A percentile compares a stretch with the other conserved stretches of the same genome.
Conservation (phyloP, 64 coral and sea anemone species). For the Montipora cactus region DNA sequence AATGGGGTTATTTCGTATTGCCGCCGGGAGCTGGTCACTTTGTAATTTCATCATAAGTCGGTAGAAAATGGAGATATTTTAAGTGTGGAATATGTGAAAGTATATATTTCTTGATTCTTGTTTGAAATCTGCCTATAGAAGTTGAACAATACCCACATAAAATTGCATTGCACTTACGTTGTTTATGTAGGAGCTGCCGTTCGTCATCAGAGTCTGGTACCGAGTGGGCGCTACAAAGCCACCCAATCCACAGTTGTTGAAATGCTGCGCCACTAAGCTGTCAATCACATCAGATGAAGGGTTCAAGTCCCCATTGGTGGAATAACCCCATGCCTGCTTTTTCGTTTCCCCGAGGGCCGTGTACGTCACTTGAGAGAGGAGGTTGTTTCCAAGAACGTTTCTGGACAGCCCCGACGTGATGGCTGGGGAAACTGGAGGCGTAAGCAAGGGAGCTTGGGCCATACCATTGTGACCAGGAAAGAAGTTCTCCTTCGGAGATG, state of each 20-base stretch:
- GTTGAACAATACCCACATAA: background rate
- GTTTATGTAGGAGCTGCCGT: slow-evolving; percentile 13
- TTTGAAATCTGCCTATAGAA: too few relatives aligned
- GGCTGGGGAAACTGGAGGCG: slow-evolving; percentile 97
- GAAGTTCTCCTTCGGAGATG: slow-evolving; percentile 71
- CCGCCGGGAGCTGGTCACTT: too few relatives aligned
- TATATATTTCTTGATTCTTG: too few relatives aligned
- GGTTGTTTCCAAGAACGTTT: slow-evolving; percentile 46
- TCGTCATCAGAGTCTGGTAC: slow-evolving; percentile 25
- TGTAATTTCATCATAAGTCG: too few relatives aligned
- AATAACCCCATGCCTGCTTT: slow-evolving; percentile 66
- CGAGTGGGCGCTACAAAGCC: slow-evolving; percentile 76
- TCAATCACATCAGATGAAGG: slow-evolving; percentile 91
- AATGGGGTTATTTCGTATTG: too few relatives aligned
- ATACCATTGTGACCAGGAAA: slow-evolving; percentile 71
- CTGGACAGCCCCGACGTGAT: slow-evolving; percentile 53
- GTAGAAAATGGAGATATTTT: too few relatives aligned
- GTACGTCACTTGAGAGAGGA: slow-evolving; percentile 72
- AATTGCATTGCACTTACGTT: slow-evolving; percentile 6
- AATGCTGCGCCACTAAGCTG: slow-evolving; percentile 94
- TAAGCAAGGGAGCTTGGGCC: slow-evolving; percentile 79
- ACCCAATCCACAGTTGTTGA: slow-evolving; percentile 91
- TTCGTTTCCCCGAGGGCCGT: slow-evolving; percentile 60
- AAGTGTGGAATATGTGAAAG: too few relatives aligned
- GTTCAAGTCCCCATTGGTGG: slow-evolving; percentile 57